A percentile compares a stretch with the other conserved stretches of the same genome.
Evolutionary conservation across 2,113 vertebrate species (phyloP).

Genomic region (Bufo gargarizans): DNA sequence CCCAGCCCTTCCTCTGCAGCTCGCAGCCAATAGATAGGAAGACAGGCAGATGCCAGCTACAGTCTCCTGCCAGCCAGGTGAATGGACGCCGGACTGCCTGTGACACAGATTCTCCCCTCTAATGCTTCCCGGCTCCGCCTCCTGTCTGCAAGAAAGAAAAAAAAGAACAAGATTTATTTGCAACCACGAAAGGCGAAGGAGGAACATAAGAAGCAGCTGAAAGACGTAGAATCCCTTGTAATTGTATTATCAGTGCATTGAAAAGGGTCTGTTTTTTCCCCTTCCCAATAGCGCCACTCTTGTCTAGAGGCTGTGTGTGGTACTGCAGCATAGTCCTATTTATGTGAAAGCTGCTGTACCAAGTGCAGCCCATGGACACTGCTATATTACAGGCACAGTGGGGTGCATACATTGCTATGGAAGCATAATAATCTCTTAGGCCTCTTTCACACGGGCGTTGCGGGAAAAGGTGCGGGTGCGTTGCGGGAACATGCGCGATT

Average conservation of each 20-base stretch:
- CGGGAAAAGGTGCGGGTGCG: no score
- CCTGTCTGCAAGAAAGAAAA: neutral
- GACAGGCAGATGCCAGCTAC: conserved; percentile 15
- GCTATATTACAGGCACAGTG: no score
- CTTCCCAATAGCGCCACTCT: neutral
- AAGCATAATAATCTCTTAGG: no score
- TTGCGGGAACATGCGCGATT: no score
- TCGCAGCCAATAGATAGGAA: conserved; percentile 27
- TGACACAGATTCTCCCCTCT: neutral
- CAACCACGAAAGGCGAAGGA: neutral
- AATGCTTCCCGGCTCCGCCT: neutral
- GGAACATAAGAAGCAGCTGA: conserved; percentile 1
- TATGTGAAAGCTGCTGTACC: neutral
- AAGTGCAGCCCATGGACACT: no score
- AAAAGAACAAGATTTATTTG: neutral
- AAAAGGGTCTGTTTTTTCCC: neutral
- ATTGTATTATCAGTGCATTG: neutral
- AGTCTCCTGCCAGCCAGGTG: conserved; percentile 42
- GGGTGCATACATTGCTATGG: no score
- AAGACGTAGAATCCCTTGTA: neutral
- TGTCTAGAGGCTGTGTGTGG: neutral
- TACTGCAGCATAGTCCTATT: neutral
- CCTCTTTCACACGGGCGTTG: no score
- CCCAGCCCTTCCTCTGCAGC: conserved; percentile 20
- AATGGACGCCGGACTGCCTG: conserved; percentile 7